These are phyloP conservation scores for Drosophila yakuba DNA, from an alignment of 1,140 invertebrate genomes.

Conservation along the genomic window DNA sequence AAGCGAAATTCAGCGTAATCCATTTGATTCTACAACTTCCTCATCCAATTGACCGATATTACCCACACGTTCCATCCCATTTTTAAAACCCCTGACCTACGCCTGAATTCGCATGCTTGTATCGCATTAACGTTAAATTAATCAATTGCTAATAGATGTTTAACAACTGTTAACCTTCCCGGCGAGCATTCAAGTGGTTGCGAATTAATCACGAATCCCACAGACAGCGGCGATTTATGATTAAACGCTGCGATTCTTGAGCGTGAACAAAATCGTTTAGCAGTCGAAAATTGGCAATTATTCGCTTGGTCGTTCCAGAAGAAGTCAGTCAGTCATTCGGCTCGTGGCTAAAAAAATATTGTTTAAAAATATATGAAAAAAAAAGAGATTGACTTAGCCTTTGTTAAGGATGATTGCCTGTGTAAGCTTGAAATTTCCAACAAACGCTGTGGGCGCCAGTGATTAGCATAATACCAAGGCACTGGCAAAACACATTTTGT, in stretches of 20 bases:
- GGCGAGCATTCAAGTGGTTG: slow-evolving; percentile 65
- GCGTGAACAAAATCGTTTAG: slow-evolving; percentile 77
- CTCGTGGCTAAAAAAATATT: slow-evolving; percentile 41
- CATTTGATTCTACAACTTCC: slow-evolving; percentile 62
- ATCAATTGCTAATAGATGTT: slow-evolving; percentile 76
- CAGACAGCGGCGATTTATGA: slow-evolving; percentile 60
- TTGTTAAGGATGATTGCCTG: slow-evolving; percentile 42
- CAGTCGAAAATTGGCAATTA: slow-evolving; percentile 68
- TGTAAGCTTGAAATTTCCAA: slow-evolving; percentile 34
- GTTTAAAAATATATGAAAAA: neutral
- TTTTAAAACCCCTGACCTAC: slow-evolving; percentile 7
- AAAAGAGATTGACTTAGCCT: slow-evolving; percentile 29
- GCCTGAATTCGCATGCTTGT: slow-evolving; percentile 34
- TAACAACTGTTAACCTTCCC: slow-evolving; percentile 78
- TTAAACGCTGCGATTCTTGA: slow-evolving; percentile 57
- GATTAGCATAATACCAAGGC: slow-evolving; percentile 59
- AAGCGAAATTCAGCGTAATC: slow-evolving; percentile 24
- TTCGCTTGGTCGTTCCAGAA: slow-evolving; percentile 38
- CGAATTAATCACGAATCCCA: slow-evolving; percentile 64
- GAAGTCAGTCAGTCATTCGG: slow-evolving; percentile 11
- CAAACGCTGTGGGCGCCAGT: slow-evolving; percentile 42
- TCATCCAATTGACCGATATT: slow-evolving; percentile 62
- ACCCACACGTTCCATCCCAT: neutral
- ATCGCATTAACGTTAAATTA: slow-evolving; percentile 65
- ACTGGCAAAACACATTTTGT: slow-evolving; percentile 36